Base-by-base conservation (phyloP, 2,113 vertebrate genomes). In the Zapus hudsonius region DNA sequence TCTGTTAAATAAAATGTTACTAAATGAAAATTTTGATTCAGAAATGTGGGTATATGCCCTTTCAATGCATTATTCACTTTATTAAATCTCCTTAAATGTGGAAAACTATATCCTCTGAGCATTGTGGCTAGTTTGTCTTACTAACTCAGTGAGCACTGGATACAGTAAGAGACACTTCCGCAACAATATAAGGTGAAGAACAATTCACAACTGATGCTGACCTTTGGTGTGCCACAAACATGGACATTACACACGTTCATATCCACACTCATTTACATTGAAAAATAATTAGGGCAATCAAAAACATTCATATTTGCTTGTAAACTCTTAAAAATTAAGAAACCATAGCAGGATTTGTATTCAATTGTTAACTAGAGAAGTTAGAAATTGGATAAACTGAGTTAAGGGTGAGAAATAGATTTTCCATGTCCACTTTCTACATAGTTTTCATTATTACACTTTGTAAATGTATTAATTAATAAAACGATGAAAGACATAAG, bases 1-100 rank as follows among this genome's bases (percentile, higher is more conserved):
- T 94, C 91, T 97, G 81, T 96, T 96, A 94, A 98, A 97, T 97
- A 98, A 97, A 98, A 97, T 91, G 81, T 87, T 90, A 95, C 90
- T 92, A 96, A 96, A 95, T 95, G 91, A 97, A 97, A 96, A 96
- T 97, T 96, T 85, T 96, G 95, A 92, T 94, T 95, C 66, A 92
- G 76, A 96, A 97, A 95, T 97, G 88, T 97, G 96, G 6, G 83
- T 96, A 80, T 95, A 59, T 93, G 23, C 31, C 17, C 87, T 97
- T 96, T 96, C 25, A 96, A 73, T 84, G n/a, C n/a, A n/a, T 89
- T 94, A 63, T 90, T 85, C 27, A 38, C 47, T 47, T 67, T 29
- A 86, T 44, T 84, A 80, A 70, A 19, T 81, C 83, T 70, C 10
- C 13, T 93, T 78, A 67, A 66, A 84, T 85, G 84, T 85, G 75